Evolutionary conservation across 2,888 invertebrate species (phyloP).

Genomic region (Drosophila atripex): DNA sequence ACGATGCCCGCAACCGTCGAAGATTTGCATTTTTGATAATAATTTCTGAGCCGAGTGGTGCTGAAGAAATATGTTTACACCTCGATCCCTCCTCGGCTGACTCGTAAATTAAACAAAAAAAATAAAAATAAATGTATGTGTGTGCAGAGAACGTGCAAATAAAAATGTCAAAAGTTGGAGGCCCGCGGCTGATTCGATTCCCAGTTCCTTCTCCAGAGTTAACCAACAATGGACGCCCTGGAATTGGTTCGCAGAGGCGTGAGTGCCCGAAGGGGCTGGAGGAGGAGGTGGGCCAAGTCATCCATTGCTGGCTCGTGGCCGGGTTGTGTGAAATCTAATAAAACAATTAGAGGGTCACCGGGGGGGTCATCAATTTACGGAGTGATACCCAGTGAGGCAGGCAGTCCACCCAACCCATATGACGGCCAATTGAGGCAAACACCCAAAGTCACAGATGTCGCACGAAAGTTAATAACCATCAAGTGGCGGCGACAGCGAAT

Average conservation of each 20-base stretch:
- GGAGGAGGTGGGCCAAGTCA: neutral
- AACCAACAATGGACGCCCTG: slow-evolving; percentile 32
- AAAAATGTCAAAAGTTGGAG: slow-evolving; percentile 60
- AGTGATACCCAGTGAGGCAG: slow-evolving; percentile 30
- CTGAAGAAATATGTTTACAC: slow-evolving; percentile 38
- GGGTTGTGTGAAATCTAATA: slow-evolving; percentile 67
- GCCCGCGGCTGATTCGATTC: slow-evolving; percentile 54
- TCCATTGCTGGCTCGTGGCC: slow-evolving; percentile 16
- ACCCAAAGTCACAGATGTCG: slow-evolving; percentile 75
- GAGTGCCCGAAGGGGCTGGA: too few species aligned
- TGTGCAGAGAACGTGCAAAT: slow-evolving; percentile 40
- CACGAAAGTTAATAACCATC: slow-evolving; percentile 79
- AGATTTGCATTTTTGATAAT: slow-evolving; percentile 82
- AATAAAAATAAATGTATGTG: slow-evolving; percentile 12
- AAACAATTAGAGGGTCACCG: slow-evolving; percentile 58
- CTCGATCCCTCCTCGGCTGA: slow-evolving; percentile 17
- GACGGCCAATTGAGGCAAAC: slow-evolving; percentile 70
- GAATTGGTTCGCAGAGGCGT: slow-evolving; percentile 63
- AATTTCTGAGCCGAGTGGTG: slow-evolving; percentile 54
- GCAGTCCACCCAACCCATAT: slow-evolving; percentile 15
- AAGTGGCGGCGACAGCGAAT: slow-evolving; percentile 52
- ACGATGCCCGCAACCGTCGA: slow-evolving; percentile 66
- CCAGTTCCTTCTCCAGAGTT: slow-evolving; percentile 24
- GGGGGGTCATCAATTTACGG: slow-evolving; percentile 69
- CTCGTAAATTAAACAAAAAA: slow-evolving; percentile 59